These are phyloP conservation scores for Peromyscus eremicus DNA, from an alignment of 2,797 vertebrate genomes.

Conservation along the genomic window DNA sequence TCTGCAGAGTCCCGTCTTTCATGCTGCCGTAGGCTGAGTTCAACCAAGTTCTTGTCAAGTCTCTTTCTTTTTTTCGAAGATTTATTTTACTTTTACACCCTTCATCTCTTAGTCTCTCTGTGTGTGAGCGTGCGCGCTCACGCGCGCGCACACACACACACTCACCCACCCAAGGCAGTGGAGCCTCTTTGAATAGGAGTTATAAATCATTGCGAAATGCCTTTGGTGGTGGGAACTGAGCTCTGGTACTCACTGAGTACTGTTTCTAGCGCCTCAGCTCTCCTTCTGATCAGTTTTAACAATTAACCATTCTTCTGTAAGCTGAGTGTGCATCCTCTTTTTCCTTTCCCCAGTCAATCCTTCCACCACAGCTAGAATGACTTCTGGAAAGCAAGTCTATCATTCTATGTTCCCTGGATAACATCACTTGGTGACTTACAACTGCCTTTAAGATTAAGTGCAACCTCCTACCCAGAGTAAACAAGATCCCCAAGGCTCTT, in stretches of 20 bases:
- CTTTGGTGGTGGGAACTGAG: background rate
- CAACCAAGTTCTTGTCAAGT: conserved; percentile 11
- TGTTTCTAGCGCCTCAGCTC: background rate
- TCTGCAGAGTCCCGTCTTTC: background rate
- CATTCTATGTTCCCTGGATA: conserved; percentile 48
- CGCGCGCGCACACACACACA: too few species aligned
- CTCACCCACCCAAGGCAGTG: background rate
- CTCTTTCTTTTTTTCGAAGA: background rate
- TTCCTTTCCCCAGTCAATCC: conserved; percentile 56
- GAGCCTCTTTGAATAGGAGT: background rate
- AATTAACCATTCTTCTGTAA: background rate
- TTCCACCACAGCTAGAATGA: conserved; percentile 56
- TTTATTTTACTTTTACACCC: background rate
- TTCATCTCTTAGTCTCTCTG: background rate
- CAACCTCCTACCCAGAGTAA: conserved; percentile 58
- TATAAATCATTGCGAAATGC: background rate
- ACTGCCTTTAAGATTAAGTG: conserved; percentile 73
- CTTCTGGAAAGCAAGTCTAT: conserved; percentile 77
- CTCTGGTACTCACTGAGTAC: too few species aligned
- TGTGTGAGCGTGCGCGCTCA: background rate
- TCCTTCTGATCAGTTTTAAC: background rate
- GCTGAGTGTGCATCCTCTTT: background rate
- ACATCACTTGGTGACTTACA: conserved; percentile 62
- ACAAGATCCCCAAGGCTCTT: conserved; percentile 58
- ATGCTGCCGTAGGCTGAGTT: background rate